phyloP scores from a whole-genome alignment of 1,140 invertebrate species.

The Palaemon carinicauda region DNA sequence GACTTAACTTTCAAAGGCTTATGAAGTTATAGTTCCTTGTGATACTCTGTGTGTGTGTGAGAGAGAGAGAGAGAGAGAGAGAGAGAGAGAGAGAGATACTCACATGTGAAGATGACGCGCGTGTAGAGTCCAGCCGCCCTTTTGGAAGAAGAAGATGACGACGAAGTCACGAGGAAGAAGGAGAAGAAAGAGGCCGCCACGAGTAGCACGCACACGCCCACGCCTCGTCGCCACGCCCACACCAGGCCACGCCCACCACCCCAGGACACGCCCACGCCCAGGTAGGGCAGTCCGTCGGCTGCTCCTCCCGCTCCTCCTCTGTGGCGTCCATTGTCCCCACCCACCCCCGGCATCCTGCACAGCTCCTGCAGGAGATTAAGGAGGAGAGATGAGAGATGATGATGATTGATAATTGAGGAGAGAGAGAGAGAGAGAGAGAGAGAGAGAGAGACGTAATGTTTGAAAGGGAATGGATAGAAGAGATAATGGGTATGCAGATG shows the following conservation, averaged over 20 bases:
- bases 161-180: slow-evolving; percentile 34
- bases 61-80: slow-evolving; percentile 14
- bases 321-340: too few species aligned
- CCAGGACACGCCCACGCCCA: not conserved
- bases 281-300: too few species aligned
- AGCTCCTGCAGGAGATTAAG: not conserved
- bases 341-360: too few species aligned
- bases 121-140: not conserved
- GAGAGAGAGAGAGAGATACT: slow-evolving; percentile 10
- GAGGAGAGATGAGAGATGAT: not conserved
- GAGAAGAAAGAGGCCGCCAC: slow-evolving; percentile 37
- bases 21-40: too few species aligned
- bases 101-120: slow-evolving; percentile 7
- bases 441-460: not conserved
- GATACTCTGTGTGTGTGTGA: not conserved
- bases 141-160: slow-evolving; percentile 11
- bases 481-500: not conserved
- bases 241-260: slow-evolving; percentile 29
- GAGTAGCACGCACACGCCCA: slow-evolving; percentile 37
- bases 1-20: too few species aligned
- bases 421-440: not conserved
- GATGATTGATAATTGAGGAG: too few species aligned
- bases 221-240: slow-evolving; percentile 36
- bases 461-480: not conserved
- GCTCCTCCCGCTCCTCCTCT: too few species aligned